Evolutionary conservation across 1,140 invertebrate genomes (phyloP).

Genomic region (Solen grandis): DNA sequence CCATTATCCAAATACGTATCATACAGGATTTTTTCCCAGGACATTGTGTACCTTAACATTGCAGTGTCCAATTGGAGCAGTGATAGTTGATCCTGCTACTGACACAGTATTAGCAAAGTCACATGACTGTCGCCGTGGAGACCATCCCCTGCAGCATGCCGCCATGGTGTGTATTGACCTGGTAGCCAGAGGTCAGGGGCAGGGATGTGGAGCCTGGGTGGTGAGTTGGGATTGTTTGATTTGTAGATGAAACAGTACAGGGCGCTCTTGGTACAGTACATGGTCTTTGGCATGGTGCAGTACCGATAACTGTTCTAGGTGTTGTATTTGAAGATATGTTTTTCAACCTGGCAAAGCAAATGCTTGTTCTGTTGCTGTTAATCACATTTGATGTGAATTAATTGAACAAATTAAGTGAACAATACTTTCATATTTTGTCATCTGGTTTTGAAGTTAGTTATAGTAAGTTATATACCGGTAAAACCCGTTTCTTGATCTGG

Average conservation of each 20-base stretch:
- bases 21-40: too few relatives aligned
- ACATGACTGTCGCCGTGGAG: conserved; percentile 82
- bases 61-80: conserved; percentile 68
- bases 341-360: too few relatives aligned
- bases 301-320: not conserved
- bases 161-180: conserved; percentile 92
- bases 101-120: conserved; percentile 83
- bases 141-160: conserved; percentile 91
- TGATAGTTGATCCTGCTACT: conserved; percentile 76
- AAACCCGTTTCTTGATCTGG: too few relatives aligned
- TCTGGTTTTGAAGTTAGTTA: not conserved
- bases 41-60: too few relatives aligned
- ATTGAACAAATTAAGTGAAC: not conserved
- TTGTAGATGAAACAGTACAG: not conserved
- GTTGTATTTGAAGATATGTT: not conserved
- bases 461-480: too few relatives aligned
- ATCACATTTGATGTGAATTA: not conserved
- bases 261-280: not conserved
- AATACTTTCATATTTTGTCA: not conserved
- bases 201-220: conserved; percentile 85
- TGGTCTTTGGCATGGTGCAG: not conserved
- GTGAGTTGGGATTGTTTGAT: conserved; percentile 9
- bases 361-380: not conserved
- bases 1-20: too few relatives aligned
- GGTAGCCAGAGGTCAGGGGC: conserved; percentile 91